Evolutionary conservation across 1,140 invertebrate species (phyloP).

Genomic region (Apis laboriosa): DNA sequence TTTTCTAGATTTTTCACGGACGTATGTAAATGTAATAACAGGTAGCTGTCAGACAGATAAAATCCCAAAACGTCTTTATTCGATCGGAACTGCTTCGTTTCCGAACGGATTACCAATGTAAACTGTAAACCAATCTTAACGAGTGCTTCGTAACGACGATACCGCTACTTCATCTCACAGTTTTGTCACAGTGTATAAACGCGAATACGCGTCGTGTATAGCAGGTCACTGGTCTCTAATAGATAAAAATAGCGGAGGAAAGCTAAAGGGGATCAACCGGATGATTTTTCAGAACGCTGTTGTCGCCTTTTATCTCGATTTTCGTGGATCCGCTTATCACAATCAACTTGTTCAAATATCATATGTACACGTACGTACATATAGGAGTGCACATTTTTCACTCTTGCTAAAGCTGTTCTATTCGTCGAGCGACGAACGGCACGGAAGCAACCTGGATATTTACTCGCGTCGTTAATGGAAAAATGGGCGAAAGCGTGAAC

Average conservation of each 20-base stretch:
- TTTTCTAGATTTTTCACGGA: no score
- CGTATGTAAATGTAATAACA: no score
- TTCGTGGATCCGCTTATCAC: neutral
- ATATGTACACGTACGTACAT: neutral
- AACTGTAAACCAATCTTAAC: neutral
- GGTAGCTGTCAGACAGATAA: no score
- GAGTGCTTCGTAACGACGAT: neutral
- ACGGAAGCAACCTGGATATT: slow-evolving; percentile 58
- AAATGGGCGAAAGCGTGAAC: slow-evolving; percentile 64
- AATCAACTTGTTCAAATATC: no score
- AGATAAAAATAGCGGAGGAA: slow-evolving; percentile 39
- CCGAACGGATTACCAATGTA: no score
- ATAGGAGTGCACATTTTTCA: neutral
- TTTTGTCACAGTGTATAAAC: slow-evolving; percentile 3
- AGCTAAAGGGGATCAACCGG: neutral
- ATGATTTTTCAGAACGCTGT: neutral
- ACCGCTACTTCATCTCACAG: slow-evolving; percentile 18
- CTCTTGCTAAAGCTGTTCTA: no score
- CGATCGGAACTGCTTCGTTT: no score
- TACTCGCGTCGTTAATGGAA: slow-evolving; percentile 58
- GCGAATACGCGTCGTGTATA: neutral
- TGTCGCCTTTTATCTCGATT: neutral
- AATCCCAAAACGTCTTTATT: no score
- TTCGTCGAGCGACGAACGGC: slow-evolving; percentile 45
- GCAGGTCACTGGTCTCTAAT: slow-evolving; percentile 32